phyloP scores from a whole-genome alignment of 1,140 invertebrate species.

The Scaptomyza graminum region DNA sequence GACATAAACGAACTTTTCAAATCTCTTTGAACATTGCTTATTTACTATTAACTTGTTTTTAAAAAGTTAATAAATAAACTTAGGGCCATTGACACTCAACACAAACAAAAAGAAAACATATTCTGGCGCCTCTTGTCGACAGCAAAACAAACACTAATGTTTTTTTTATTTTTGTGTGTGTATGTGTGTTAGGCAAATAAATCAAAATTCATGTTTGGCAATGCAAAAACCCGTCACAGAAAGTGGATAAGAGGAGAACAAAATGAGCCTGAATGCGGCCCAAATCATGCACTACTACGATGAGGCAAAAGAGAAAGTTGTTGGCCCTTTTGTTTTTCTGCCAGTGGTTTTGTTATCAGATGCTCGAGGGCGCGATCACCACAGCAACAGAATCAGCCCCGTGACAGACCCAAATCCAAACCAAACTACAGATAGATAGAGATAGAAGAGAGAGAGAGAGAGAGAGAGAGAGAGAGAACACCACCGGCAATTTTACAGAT shows the following conservation, averaged over 20 bases:
- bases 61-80: slow-evolving; percentile 1
- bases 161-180: no score
- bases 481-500: slow-evolving; percentile 68
- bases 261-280: slow-evolving; percentile 33
- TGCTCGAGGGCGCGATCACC: slow-evolving; percentile 75
- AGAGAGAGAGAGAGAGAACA: not conserved
- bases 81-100: no score
- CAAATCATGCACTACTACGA: slow-evolving; percentile 14
- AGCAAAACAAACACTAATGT: slow-evolving; percentile 33
- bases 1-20: not conserved
- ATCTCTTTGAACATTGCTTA: not conserved
- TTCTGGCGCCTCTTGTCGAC: slow-evolving; percentile 65
- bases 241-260: slow-evolving; percentile 1
- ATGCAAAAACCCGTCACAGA: slow-evolving; percentile 20
- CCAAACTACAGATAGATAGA: slow-evolving; percentile 39
- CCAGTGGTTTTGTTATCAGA: slow-evolving; percentile 82
- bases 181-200: slow-evolving; percentile 53
- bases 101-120: slow-evolving; percentile 17
- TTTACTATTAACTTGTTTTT: not conserved
- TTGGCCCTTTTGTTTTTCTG: slow-evolving; percentile 68
- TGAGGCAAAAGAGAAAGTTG: slow-evolving; percentile 78
- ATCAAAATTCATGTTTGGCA: slow-evolving; percentile 73
- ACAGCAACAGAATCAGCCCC: slow-evolving; percentile 25
- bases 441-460: no score
- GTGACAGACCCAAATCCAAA: slow-evolving; percentile 20